Base-by-base conservation (phyloP, 2,113 vertebrate species). In the Ictalurus punctatus region DNA sequence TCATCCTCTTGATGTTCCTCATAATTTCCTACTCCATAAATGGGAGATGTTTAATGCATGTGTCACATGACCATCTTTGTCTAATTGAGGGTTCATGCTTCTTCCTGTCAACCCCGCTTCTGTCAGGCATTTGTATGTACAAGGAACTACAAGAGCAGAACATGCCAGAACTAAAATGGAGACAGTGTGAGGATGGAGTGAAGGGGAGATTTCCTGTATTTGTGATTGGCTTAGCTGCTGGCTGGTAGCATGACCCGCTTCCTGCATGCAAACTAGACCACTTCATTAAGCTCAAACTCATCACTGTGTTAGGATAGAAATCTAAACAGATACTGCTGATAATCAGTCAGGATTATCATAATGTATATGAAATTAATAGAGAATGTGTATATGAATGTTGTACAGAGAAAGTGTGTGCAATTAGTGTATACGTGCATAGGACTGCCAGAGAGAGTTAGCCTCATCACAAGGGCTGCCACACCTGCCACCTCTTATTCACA, bases 11-110 rank as follows among this genome's bases (percentile, higher is more conserved):
- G 3, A 73, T 78, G 23, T 34, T 67, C 23, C 14, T 83, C 71
- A 95, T 94, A 79, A 92, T 92, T 93, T 94, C 90, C 91, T 94
- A 93, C 92, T 87, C 85, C 67, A 58, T 78, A 59, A 79, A 87
- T 61, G 30, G 30, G 34, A 83, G 37, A 37, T 73, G 87, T 59
- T 69, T 61, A 74, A 74, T 73, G 34, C 40, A 61, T 25, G 80
- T 44, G 12, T 84, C 83, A 58, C 89, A 37, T 80, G 67, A 71
- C 54, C 56, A 69, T 82, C 25, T 85, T 84, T 83, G 61, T 78
- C 37, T 73, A 84, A 87, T 76, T 87, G 27, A 80, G 52, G 65
- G 25, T 79, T n/a, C 52, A 21, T 76, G 86, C 56, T 84, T 88
- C 71, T 65, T 87, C 34, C 27, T 84, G 40, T 83, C 54, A 61